Percentiles rank a stretch among this genome's conserved stretches.
phyloP scores from a whole-genome alignment of 2,888 invertebrate genomes.

The Andrena camellia region DNA sequence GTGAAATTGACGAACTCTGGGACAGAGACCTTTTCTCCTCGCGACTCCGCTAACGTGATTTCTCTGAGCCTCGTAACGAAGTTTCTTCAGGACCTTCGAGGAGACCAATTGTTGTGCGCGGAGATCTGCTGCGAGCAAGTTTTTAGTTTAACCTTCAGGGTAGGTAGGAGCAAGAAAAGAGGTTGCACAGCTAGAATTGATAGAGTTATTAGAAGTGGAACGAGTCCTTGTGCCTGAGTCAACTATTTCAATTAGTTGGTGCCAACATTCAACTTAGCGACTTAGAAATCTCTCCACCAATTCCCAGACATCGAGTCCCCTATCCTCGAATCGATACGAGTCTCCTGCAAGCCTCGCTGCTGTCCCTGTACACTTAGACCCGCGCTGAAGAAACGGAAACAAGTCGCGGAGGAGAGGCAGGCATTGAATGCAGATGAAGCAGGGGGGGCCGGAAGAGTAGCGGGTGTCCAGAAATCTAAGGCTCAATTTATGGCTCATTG shows the following conservation, averaged over 20 bases:
- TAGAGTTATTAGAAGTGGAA: no score
- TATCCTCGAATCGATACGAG: not conserved
- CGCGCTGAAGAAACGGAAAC: not conserved
- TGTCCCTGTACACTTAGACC: not conserved
- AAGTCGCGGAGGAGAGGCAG: not conserved
- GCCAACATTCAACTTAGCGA: no score
- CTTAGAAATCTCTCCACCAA: no score
- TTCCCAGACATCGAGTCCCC: no score
- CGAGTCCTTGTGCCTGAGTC: no score
- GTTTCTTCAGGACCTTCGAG: no score
- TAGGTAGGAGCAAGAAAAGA: no score
- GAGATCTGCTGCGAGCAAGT: no score
- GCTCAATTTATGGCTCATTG: slow-evolving; percentile 57
- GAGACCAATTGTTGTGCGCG: no score
- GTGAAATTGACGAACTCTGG: slow-evolving; percentile 32
- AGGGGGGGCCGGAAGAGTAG: slow-evolving; percentile 30
- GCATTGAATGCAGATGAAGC: slow-evolving; percentile 58
- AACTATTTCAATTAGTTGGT: no score
- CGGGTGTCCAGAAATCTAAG: slow-evolving; percentile 52
- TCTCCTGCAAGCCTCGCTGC: not conserved
- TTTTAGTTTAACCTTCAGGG: no score
- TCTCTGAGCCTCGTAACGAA: not conserved
- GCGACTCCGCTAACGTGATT: slow-evolving; percentile 14
- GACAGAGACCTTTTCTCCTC: not conserved
- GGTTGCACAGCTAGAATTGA: no score